Evolutionary conservation across 2,113 vertebrate species (phyloP), one percentile per base, ranked within the genome.

Genomic region (Istiophorus platypterus): DNA sequence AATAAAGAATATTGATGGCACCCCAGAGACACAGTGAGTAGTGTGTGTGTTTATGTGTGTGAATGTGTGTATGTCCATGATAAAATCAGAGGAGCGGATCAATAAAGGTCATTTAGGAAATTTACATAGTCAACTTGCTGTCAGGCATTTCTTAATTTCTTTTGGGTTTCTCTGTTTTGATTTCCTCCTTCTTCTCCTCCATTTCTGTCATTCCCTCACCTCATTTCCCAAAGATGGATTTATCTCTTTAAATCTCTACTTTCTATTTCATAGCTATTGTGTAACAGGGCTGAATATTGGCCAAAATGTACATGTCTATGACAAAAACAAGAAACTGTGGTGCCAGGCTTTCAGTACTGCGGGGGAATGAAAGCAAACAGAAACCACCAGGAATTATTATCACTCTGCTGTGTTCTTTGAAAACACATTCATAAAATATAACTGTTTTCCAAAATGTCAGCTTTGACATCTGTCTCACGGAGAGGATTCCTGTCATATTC

Each of bases 1-100:
- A 76, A 59, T 82, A 85, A 90, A 89, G 71, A 74, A 72, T 81
- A 91, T 80, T 81, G 85, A 91, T 87, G 61, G 82, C 70, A 80
- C 85, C 63, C 79, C 57, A 9, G 76, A 74, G 87, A 81, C 42
- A 34, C 12, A 26, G 39, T 59, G 64, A 56, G 59, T 18, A 61
- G 41, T 64, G 47, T 56, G 14, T 63, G 20, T 49, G 41, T 73
- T 27, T 24, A 31, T 65, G 64, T 13, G 3, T 57, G n/a, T 6
- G 51, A 18, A 11, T 65, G 65, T 34, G 58, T 14, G 77, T 49
- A 24, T 88, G 79, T 77, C 45, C n/a, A 59, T 63, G 72, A 79
- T 61, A 58, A 49, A 20, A 88, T 86, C 69, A 79, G 62, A 72
- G 5, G 64, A 58, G 47, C 15, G n/a, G 45, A 72, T 77, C 85